phyloP scores from a whole-genome alignment of 2,797 vertebrate species.

The Passerculus sandwichensis region DNA sequence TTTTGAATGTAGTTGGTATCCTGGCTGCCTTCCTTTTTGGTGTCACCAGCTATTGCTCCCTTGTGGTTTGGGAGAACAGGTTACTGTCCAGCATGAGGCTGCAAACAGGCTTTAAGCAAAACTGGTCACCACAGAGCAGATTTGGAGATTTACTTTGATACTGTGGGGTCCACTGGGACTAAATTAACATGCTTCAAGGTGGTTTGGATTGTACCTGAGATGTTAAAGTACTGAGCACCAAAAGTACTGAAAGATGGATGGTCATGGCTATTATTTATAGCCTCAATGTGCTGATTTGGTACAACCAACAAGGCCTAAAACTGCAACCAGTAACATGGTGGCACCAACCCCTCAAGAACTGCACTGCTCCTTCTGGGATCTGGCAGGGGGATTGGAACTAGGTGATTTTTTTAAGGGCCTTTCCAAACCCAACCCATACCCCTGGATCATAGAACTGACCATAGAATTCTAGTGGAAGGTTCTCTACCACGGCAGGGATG shows the following conservation, averaged over 20 bases:
- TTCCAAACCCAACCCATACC: not conserved
- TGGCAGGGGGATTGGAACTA: not conserved
- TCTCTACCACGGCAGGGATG: not conserved
- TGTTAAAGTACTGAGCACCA: not conserved
- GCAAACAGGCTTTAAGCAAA: not conserved
- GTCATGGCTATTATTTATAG: not conserved
- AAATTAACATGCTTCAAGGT: not conserved
- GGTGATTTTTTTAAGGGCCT: not conserved
- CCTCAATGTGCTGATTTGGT: not conserved
- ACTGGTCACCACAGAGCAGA: not conserved
- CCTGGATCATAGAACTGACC: not conserved
- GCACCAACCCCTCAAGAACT: not conserved
- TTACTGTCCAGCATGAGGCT: not conserved
- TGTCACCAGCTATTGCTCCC: not conserved
- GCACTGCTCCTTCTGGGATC: not conserved
- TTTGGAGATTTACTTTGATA: not conserved
- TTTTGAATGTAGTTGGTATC: not conserved
- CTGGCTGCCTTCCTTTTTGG: not conserved
- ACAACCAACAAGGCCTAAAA: not conserved
- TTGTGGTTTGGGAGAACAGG: accelerated
- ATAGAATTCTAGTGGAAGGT: not conserved
- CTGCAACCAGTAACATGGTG: not conserved
- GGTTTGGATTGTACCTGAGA: not conserved
- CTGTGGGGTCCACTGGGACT: not conserved
- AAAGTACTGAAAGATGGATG: not conserved